Percentiles rank a stretch among this genome's conserved stretches.
Evolutionary conservation across 2,888 invertebrate species (phyloP).

Genomic region (Phasia obesa): DNA sequence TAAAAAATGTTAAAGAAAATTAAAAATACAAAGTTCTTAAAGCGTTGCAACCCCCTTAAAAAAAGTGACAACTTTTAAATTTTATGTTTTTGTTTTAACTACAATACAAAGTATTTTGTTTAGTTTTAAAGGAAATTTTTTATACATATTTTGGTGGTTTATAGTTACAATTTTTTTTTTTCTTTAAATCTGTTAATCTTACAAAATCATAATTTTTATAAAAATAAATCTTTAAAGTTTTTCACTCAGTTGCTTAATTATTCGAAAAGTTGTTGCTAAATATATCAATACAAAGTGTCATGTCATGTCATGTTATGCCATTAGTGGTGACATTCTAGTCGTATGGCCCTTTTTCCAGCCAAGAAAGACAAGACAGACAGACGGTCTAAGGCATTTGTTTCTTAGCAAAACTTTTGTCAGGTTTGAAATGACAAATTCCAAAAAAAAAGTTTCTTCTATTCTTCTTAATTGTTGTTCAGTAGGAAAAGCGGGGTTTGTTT

Average conservation of each 20-base stretch:
- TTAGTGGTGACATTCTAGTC: not conserved
- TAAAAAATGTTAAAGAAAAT: conserved; percentile 47
- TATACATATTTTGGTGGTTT: conserved; percentile 22
- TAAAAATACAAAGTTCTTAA: not conserved
- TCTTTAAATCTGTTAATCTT: not conserved
- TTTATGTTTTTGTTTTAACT: conserved; percentile 2
- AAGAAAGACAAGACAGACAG: not conserved
- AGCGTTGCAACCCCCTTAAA: not conserved
- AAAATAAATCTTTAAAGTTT: not conserved
- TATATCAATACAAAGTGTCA: conserved; percentile 7
- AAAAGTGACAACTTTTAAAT: conserved; percentile 29
- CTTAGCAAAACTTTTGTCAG: not conserved
- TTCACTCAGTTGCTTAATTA: not conserved
- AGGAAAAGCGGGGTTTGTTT: not conserved
- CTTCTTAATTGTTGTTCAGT: conserved; percentile 9
- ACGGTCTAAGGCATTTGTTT: conserved; percentile 4
- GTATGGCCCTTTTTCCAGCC: not conserved
- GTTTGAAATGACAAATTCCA: not conserved
- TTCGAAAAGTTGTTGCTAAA: conserved; percentile 18
- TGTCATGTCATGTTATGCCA: conserved; percentile 4
- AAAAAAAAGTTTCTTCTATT: not conserved
- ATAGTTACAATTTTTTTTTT: conserved; percentile 33
- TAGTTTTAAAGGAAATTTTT: conserved; percentile 15
- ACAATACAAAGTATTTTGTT: not conserved
- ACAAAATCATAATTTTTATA: conserved; percentile 36